phyloP scores from a whole-genome alignment of 2,113 vertebrate genomes.

The Limnothrissa miodon region DNA sequence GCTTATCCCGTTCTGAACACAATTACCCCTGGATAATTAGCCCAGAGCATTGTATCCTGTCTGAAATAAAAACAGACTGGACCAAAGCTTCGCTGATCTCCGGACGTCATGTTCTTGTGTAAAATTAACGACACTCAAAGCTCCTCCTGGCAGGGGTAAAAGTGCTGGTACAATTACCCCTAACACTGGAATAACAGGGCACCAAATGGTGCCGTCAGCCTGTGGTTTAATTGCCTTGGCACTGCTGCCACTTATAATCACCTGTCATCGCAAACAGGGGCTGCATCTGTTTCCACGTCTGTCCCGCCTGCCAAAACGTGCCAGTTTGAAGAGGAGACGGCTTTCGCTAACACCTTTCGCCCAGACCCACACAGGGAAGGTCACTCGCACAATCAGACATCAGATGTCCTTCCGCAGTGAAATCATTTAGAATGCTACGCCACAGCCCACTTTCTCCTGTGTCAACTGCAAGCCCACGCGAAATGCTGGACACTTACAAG shows the following conservation, averaged over 20 bases:
- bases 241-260: conserved; percentile 85
- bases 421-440: conserved; percentile 23
- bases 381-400: conserved; percentile 51
- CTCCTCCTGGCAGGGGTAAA: conserved; percentile 70
- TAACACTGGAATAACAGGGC: conserved; percentile 74
- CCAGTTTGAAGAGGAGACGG: conserved; percentile 60
- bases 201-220: conserved; percentile 89
- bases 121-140: conserved; percentile 68
- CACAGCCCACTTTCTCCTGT: background rate
- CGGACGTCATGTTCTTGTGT: conserved; percentile 55
- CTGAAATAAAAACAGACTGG: conserved; percentile 35
- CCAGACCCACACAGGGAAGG: conserved; percentile 62
- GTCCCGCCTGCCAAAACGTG: conserved; percentile 76
- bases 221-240: conserved; percentile 87
- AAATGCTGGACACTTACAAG: background rate
- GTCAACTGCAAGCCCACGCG: background rate
- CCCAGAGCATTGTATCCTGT: conserved; percentile 28
- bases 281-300: conserved; percentile 89
- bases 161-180: conserved; percentile 73
- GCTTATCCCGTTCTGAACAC: conserved; percentile 5
- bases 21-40: conserved; percentile 32
- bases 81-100: conserved; percentile 52
- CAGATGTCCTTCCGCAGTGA: conserved; percentile 44
- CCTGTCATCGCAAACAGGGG: conserved; percentile 86
- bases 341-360: conserved; percentile 58